Evolutionary conservation across 2,113 vertebrate species (phyloP).

Genomic region (Ophiodon elongatus): DNA sequence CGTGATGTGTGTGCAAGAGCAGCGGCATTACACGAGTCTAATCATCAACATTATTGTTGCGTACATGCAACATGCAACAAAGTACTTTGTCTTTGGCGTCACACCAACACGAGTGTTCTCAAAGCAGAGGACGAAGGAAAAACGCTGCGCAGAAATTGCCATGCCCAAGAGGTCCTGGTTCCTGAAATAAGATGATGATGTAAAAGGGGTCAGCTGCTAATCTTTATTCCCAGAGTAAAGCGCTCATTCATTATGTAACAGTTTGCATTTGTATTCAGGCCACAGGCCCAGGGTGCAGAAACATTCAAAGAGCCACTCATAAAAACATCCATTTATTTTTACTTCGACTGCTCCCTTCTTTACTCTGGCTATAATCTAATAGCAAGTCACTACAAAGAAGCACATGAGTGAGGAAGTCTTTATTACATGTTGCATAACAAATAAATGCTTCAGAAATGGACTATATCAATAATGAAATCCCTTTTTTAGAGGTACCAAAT

Average conservation of each 20-base stretch:
- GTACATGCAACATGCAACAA: slow-evolving; percentile 3
- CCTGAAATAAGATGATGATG: slow-evolving; percentile 83
- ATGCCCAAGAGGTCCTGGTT: slow-evolving; percentile 75
- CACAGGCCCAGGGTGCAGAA: slow-evolving; percentile 76
- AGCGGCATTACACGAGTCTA: slow-evolving; percentile 12
- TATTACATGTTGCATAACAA: slow-evolving; percentile 67
- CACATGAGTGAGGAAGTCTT: slow-evolving; percentile 39
- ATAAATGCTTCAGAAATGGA: slow-evolving; percentile 60
- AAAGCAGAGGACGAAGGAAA: slow-evolving; percentile 52
- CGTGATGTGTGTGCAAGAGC: slow-evolving; percentile 11
- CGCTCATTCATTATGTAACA: slow-evolving; percentile 87
- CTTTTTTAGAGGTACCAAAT: slow-evolving; percentile 50
- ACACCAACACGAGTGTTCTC: slow-evolving; percentile 13
- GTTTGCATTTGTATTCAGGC: slow-evolving; percentile 85
- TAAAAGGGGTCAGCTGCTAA: slow-evolving; percentile 84
- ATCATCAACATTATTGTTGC: background rate
- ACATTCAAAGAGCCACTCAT: slow-evolving; percentile 74
- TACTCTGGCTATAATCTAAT: slow-evolving; percentile 42
- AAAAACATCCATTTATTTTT: slow-evolving; percentile 73
- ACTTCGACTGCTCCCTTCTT: slow-evolving; percentile 42
- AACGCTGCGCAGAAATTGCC: slow-evolving; percentile 55
- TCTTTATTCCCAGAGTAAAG: slow-evolving; percentile 84
- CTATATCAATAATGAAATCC: slow-evolving; percentile 62
- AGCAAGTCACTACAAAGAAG: slow-evolving; percentile 25
- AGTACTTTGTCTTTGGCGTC: slow-evolving; percentile 15